phyloP scores from a whole-genome alignment of 2,797 vertebrate genomes.

The Taenioides sp. region DNA sequence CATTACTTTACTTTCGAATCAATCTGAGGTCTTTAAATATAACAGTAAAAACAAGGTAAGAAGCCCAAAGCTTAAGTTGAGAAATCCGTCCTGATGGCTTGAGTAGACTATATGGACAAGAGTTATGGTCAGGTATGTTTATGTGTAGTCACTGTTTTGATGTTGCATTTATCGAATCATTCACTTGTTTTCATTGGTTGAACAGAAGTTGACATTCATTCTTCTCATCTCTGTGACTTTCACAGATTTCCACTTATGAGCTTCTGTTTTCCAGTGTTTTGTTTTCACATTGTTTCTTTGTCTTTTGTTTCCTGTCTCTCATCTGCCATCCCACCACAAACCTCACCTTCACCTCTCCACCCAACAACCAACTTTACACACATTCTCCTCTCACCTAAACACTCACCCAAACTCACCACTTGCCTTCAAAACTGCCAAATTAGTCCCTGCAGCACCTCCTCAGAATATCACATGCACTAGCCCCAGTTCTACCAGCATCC shows the following conservation, averaged over 20 bases:
- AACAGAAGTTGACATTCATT: conserved; percentile 81
- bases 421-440: conserved; percentile 67
- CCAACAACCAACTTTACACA: conserved; percentile 58
- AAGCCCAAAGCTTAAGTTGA: conserved; percentile 46
- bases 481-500: conserved; percentile 94
- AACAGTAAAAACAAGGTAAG: conserved; percentile 59
- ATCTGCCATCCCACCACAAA: conserved; percentile 76
- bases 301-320: conserved; percentile 78
- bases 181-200: conserved; percentile 73
- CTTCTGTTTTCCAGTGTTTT: conserved; percentile 70
- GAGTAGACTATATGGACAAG: conserved; percentile 62
- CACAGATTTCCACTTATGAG: conserved; percentile 49
- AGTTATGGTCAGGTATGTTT: conserved; percentile 85
- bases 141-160: conserved; percentile 76
- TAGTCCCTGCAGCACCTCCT: conserved; percentile 95
- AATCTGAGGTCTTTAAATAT: conserved; percentile 66
- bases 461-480: conserved; percentile 95
- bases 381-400: conserved; percentile 42
- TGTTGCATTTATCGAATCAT: conserved; percentile 64
- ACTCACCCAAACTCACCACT: conserved; percentile 57
- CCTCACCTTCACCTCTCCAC: conserved; percentile 73
- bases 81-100: conserved; percentile 50
- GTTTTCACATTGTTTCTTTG: conserved; percentile 89
- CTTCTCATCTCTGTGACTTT: conserved; percentile 77
- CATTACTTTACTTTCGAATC: conserved; percentile 28